phyloP scores from a whole-genome alignment of 2,113 vertebrate species.

The Chauna torquata region DNA sequence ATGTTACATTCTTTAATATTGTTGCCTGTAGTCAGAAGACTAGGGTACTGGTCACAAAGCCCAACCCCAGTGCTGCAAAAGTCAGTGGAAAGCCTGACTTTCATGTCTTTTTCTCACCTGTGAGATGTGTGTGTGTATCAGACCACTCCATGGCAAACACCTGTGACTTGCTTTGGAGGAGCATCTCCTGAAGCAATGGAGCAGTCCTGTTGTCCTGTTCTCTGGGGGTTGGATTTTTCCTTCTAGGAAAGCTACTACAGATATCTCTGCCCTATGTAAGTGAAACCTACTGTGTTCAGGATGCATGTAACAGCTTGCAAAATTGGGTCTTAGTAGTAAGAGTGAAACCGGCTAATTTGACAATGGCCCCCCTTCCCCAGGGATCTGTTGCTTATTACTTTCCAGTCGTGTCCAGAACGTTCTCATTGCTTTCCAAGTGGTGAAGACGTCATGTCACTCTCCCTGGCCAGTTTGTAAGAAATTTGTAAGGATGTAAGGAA shows the following conservation, averaged over 20 bases:
- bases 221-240: not conserved
- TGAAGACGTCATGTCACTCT: not conserved
- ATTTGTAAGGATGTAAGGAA: not conserved
- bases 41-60: accelerated
- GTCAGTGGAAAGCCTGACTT: not conserved
- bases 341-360: not conserved
- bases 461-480: not conserved
- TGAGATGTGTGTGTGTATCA: not conserved
- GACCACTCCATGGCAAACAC: not conserved
- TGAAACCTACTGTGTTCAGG: not conserved
- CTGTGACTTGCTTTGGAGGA: not conserved
- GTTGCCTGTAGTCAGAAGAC: not conserved
- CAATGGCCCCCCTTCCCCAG: not conserved
- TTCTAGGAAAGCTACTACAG: not conserved
- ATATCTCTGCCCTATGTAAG: not conserved
- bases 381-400: not conserved
- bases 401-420: not conserved
- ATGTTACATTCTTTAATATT: not conserved
- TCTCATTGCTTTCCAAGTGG: slow-evolving; percentile 32
- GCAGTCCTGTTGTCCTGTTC: not conserved
- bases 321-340: not conserved
- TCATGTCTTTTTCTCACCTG: not conserved
- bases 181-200: not conserved
- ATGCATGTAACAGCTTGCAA: not conserved
- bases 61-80: not conserved